Base-by-base conservation (phyloP, 2,113 vertebrate genomes). In the Fulmarus glacialis region DNA sequence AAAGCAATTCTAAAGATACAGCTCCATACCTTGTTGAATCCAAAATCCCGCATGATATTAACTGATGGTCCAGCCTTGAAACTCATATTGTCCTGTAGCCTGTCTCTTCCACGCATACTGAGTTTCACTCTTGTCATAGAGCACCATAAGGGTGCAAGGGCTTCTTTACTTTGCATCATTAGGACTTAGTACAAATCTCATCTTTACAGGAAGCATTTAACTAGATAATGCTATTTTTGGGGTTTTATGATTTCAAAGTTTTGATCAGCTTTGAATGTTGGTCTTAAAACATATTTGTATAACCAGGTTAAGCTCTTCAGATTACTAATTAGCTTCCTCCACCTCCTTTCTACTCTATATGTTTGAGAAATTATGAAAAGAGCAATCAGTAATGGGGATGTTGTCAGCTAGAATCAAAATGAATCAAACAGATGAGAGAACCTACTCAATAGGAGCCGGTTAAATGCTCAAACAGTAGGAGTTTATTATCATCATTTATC, bases 401-500 rank as follows among this genome's bases (percentile, higher is more conserved):
- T 91, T 98, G 98, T 98, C 98, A 98, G 97, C 84, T 97, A 96
- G 95, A 97, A 98, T 96, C 96, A 96, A 98, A 98, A 98, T 98
- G 97, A 98, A 98, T 98, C 98, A 98, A 98, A 96, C 82, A 95
- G 97, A 98, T 36, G 97, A 98, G 94, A 93, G 91, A 92, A 98
- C 96, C 96, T 97, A 91, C 95, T 98, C 98, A 98, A 98, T 98
- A 98, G 90, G 80, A 94, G 62, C 94, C 96, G 97, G 97, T 97
- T 98, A 98, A 98, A 98, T 98, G 98, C 75, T 98, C 93, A 98
- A 98, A 98, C 95, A 98, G 98, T 98, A 97, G 95, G 96, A 96
- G 36, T n/a, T 87, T 96, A 48, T 93, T 93, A 87, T 95, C 96
- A 98, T 98, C 95, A 98, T 98, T 98, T 98, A 98, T 80, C 38